Conservation (phyloP, 2,888 invertebrate genomes). For the Eupithecia centaureata region DNA sequence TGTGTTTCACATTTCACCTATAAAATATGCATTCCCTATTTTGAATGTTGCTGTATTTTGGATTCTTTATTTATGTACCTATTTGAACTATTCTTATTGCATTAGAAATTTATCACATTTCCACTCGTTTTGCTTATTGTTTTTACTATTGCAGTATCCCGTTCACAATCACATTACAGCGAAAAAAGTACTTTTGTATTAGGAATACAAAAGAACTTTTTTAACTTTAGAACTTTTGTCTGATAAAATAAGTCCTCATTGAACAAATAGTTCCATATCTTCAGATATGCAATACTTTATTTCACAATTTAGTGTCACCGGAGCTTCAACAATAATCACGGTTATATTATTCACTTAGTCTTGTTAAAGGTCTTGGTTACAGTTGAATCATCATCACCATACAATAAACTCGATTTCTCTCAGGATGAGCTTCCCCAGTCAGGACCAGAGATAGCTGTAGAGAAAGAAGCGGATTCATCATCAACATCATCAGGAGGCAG, state of each 20-base stretch:
- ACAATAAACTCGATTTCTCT: conserved; percentile 10
- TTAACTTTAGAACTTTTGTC: no score
- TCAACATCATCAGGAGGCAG: conserved; percentile 74
- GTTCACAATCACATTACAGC: no score
- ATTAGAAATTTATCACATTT: background rate
- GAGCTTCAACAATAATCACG: background rate
- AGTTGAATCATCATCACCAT: background rate
- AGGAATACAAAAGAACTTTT: no score
- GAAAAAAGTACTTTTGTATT: no score
- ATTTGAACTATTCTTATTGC: background rate
- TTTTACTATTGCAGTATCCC: no score
- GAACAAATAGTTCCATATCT: no score
- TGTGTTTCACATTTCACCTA: conserved; percentile 1
- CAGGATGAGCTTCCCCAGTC: conserved; percentile 77
- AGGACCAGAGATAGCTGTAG: conserved; percentile 65
- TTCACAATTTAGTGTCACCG: no score
- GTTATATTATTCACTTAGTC: background rate
- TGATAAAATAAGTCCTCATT: no score
- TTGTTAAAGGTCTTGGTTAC: background rate
- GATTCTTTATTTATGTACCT: background rate
- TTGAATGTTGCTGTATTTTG: conserved; percentile 4
- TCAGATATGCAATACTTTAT: no score
- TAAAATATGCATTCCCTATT: background rate
- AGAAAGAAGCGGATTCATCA: conserved; percentile 69
- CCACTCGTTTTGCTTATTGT: no score